phyloP scores from a whole-genome alignment of 2,113 vertebrate species.

The Aphyosemion australe region DNA sequence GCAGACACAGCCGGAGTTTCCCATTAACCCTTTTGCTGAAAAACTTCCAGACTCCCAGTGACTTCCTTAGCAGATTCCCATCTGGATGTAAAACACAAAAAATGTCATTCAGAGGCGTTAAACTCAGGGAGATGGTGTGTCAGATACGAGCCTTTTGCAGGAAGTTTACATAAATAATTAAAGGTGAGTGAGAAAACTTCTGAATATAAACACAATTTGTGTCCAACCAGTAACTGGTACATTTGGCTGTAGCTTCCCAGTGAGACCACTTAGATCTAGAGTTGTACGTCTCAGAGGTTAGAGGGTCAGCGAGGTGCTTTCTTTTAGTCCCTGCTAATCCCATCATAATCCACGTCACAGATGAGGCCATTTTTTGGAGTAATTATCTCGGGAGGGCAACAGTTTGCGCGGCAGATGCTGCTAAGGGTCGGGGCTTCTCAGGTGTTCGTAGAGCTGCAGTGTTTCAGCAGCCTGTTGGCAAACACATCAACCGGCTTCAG shows the following conservation, averaged over 20 bases:
- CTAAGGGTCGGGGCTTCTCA: not conserved
- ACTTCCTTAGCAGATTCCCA: not conserved
- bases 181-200: too few species aligned
- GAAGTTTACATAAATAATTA: too few species aligned
- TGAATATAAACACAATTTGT: not conserved
- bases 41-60: constrained; percentile 7
- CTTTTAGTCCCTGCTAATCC: constrained; percentile 42
- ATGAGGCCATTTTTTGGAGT: constrained; percentile 31
- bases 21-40: constrained; percentile 73
- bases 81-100: not conserved
- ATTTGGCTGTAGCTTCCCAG: not conserved
- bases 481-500: constrained; percentile 3
- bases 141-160: not conserved
- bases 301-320: constrained; percentile 30
- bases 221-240: not conserved
- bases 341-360: constrained; percentile 38
- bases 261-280: not conserved
- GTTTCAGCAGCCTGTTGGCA: not conserved
- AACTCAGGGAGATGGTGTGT: not conserved
- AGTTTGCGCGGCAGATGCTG: constrained; percentile 32
- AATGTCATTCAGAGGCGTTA: constrained; percentile 20
- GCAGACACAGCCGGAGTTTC: constrained; percentile 52
- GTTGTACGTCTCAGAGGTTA: constrained; percentile 2
- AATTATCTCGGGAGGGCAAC: constrained; percentile 20
- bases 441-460: not conserved